Evolutionary conservation across 1,140 invertebrate genomes (phyloP).

Genomic region (Plectrocnemia conspersa): DNA sequence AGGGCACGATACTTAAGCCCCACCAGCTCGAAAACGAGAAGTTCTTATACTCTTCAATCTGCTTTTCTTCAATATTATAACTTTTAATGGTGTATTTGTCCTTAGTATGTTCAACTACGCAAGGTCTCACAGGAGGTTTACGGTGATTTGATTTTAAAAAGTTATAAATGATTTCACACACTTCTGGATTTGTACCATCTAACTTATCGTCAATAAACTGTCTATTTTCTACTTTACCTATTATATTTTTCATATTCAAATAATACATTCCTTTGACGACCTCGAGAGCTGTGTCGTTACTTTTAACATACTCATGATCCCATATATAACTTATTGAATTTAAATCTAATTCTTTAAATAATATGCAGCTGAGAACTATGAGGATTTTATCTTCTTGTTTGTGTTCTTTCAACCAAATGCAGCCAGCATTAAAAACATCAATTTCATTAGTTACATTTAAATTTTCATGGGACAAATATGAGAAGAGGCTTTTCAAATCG

Average conservation of each 20-base stretch:
- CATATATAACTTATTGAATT: too few relatives aligned
- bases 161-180: slow-evolving; percentile 18
- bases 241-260: slow-evolving; percentile 9
- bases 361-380: too few relatives aligned
- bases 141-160: slow-evolving; percentile 17
- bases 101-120: slow-evolving; percentile 13
- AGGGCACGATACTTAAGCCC: slow-evolving; percentile 26
- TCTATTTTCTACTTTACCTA: neutral
- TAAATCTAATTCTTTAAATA: too few relatives aligned
- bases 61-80: slow-evolving; percentile 10
- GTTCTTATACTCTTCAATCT: slow-evolving; percentile 20
- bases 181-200: slow-evolving; percentile 12
- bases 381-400: too few relatives aligned
- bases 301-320: slow-evolving; percentile 6
- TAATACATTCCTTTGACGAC: slow-evolving; percentile 19
- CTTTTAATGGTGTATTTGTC: slow-evolving; percentile 11
- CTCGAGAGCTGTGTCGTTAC: slow-evolving; percentile 12
- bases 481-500: too few relatives aligned
- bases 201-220: neutral
- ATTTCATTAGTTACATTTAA: too few relatives aligned
- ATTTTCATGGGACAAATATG: too few relatives aligned
- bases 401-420: too few relatives aligned
- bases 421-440: too few relatives aligned
- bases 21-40: slow-evolving; percentile 24
- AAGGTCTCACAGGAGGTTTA: slow-evolving; percentile 14